A percentile compares a stretch with the other conserved stretches of the same genome.
Conservation (phyloP, 2,888 invertebrate species). For the Drosophila paramelanica region DNA sequence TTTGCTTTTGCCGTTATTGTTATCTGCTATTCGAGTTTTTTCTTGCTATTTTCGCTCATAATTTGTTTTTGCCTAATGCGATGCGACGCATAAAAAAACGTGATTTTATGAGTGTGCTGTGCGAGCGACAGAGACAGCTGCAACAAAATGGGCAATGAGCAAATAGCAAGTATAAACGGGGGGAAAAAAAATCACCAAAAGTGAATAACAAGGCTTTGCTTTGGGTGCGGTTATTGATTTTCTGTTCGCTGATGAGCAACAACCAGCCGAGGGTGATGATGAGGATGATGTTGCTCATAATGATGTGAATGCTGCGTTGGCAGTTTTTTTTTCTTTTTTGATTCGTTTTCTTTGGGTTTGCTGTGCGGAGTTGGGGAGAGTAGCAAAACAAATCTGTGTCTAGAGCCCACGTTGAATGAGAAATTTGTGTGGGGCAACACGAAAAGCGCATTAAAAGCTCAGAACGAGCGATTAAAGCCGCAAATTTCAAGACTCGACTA, state of each 20-base stretch:
- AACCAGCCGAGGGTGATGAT: constrained; percentile 19
- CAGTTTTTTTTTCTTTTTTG: constrained; percentile 40
- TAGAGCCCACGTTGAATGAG: constrained; percentile 36
- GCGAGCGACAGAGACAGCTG: constrained; percentile 14
- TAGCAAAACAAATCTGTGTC: constrained; percentile 46
- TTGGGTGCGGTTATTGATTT: constrained; percentile 79
- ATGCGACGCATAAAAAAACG: constrained; percentile 32
- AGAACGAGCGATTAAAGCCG: constrained; percentile 53
- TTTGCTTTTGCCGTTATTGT: constrained; percentile 27
- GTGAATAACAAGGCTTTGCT: constrained; percentile 24
- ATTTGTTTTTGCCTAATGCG: constrained; percentile 56
- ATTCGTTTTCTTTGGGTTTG: constrained; percentile 2
- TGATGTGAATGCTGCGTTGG: constrained; percentile 66
- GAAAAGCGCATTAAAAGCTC: constrained; percentile 64
- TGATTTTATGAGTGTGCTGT: constrained; percentile 1
- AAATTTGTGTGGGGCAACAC: constrained; percentile 47
- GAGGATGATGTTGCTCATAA: constrained; percentile 36
- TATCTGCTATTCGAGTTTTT: constrained; percentile 20
- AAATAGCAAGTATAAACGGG: constrained; percentile 11
- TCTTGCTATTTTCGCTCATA: constrained; percentile 44
- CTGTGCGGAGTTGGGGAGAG: not conserved
- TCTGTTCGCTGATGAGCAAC: constrained; percentile 63
- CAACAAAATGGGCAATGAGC: constrained; percentile 44
- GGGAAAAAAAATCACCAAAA: not conserved
- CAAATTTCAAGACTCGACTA: constrained; percentile 29